Evolutionary conservation across 2,888 invertebrate genomes (phyloP).

Genomic region (Euplexia lucipara): DNA sequence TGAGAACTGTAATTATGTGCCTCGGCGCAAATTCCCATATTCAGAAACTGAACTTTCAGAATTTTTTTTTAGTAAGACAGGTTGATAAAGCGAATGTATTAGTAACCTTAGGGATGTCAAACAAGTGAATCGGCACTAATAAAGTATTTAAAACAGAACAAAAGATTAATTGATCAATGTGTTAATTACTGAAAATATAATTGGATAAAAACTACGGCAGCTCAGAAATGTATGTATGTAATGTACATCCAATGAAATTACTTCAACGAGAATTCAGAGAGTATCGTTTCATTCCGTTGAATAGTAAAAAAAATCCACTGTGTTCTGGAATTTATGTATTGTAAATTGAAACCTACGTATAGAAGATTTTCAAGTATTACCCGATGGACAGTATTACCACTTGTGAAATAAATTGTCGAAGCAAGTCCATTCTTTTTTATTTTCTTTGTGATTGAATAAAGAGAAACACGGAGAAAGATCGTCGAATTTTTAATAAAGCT

Average conservation of each 20-base stretch:
- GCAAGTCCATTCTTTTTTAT: conserved; percentile 37
- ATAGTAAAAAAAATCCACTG: not conserved
- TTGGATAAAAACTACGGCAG: not conserved
- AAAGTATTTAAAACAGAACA: not conserved
- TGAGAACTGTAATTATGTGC: conserved; percentile 1
- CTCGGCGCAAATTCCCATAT: too few relatives aligned
- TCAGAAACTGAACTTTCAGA: too few relatives aligned
- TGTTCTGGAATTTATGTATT: conserved; percentile 11
- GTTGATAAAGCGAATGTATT: too few relatives aligned
- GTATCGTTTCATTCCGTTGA: not conserved
- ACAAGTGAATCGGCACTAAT: too few relatives aligned
- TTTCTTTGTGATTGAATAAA: conserved; percentile 46
- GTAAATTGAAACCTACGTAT: conserved; percentile 11
- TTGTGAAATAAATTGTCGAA: conserved; percentile 44
- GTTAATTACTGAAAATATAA: conserved; percentile 1
- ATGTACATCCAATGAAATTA: not conserved
- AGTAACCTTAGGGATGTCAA: too few relatives aligned
- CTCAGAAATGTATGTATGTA: not conserved
- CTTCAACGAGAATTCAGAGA: not conserved
- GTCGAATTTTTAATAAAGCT: conserved; percentile 49
- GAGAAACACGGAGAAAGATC: conserved; percentile 21
- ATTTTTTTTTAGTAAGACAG: too few relatives aligned
- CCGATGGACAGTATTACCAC: conserved; percentile 30
- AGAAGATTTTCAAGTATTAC: conserved; percentile 29
- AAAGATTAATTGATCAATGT: not conserved